Base-by-base conservation (phyloP, 1,140 invertebrate species). In the Anadara kagoshimensis region DNA sequence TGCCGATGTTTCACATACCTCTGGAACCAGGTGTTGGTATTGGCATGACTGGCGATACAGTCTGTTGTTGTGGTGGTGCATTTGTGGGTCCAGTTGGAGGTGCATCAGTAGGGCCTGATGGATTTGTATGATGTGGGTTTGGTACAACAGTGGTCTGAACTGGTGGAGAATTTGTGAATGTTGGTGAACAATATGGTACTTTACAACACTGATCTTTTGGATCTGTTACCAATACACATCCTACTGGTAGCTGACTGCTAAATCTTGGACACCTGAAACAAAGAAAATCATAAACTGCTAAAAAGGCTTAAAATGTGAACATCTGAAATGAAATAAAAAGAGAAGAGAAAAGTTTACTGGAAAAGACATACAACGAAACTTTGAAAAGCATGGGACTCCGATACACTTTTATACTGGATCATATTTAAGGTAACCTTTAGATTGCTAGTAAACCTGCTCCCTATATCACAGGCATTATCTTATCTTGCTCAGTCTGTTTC, bases 141-240 rank as follows among this genome's bases (percentile, higher is more conserved):
- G 78, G 73, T 56, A 69, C 56, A 0, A 26, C 57, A 12, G 76
- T 75, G 36, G 56, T 66, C 29, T 49, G n/a, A n/a, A 49, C 24
- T 8, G 58, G 47, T n/a, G 24, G 41, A 8, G 26, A 43, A 58
- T 72, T 68, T 12, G 67, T 44, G 12, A 51, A 53, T 18, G 69
- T 69, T 7, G 59, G 56, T 14, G 72, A 67, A 72, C 81, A 82
- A 41, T 61, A 36, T 47, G 69, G 73, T 1, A 76, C 24, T 20
- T 64, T 70, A 64, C 81, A 82, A 64, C 78, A 82, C 18, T 41
- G 51, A 62, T 80, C 71, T 16, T 66, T 66, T 16, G 71, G 73
- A 44, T 80, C 76, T 12, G 56, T 36, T 24, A 75, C 62, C 71
- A 80, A 69, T 47, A 45, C 53, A 57, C 81, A 82, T 11, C 49